These are phyloP conservation scores for Augochlorella aurata DNA, from an alignment of 2,888 invertebrate species.

Conservation along the genomic window DNA sequence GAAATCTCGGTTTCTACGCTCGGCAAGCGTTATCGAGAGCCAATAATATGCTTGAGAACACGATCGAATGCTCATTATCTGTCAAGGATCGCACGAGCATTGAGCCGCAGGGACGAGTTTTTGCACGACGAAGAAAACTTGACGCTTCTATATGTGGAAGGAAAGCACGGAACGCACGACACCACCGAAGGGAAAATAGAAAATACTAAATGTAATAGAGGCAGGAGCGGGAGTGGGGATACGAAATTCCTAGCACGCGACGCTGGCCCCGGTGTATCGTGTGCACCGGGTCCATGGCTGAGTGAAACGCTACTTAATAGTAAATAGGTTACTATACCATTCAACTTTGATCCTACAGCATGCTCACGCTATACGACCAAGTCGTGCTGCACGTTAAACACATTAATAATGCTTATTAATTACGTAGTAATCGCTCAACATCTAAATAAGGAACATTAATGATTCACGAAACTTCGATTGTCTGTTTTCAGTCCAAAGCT, in stretches of 20 bases:
- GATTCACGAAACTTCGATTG: too few species aligned
- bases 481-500: background rate
- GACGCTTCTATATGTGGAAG: conserved; percentile 20
- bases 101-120: background rate
- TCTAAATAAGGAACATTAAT: background rate
- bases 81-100: conserved; percentile 12
- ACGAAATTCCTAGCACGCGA: conserved; percentile 54
- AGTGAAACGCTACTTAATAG: background rate
- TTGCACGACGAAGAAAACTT: background rate
- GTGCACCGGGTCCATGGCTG: conserved; percentile 26
- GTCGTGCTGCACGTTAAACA: background rate
- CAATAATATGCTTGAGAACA: background rate
- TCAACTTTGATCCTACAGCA: background rate
- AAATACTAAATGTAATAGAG: conserved; percentile 39
- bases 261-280: conserved; percentile 40
- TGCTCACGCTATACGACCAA: background rate
- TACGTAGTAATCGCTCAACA: background rate
- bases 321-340: background rate
- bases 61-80: conserved; percentile 23
- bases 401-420: background rate
- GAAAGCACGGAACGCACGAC: conserved; percentile 9
- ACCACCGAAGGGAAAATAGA: conserved; percentile 41
- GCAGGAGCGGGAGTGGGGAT: conserved; percentile 5
- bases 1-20: background rate
- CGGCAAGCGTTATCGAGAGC: background rate